These are phyloP conservation scores for Megalops cyprinoides DNA, from an alignment of 2,797 vertebrate genomes.

Conservation along the genomic window DNA sequence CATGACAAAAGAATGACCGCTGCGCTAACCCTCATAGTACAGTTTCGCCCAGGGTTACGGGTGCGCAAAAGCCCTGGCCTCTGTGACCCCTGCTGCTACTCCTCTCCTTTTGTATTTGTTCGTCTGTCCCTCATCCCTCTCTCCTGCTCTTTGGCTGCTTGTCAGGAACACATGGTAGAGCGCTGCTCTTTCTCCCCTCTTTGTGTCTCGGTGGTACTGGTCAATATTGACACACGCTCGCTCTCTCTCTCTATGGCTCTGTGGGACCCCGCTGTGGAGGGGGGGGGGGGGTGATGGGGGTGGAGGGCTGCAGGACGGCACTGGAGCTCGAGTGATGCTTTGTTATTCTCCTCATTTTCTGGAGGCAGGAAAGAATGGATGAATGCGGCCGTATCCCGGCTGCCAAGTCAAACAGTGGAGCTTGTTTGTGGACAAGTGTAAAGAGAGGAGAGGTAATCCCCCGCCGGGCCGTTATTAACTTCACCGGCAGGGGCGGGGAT, in stretches of 20 bases:
- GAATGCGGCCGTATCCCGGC: slow-evolving; percentile 53
- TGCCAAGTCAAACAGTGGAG: slow-evolving; percentile 72
- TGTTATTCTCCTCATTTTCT: slow-evolving; percentile 63
- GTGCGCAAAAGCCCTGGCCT: slow-evolving; percentile 30
- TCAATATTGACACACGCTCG: slow-evolving; percentile 77
- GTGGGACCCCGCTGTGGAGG: not conserved
- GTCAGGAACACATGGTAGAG: slow-evolving; percentile 37
- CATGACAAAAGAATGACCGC: too few species aligned
- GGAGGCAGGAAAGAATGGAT: slow-evolving; percentile 63
- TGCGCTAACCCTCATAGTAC: not conserved
- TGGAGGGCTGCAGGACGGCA: slow-evolving; percentile 54
- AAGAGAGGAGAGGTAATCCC: slow-evolving; percentile 44
- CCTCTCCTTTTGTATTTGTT: slow-evolving; percentile 43
- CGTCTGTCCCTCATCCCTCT: slow-evolving; percentile 16
- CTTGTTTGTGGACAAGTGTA: slow-evolving; percentile 75
- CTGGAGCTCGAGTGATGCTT: slow-evolving; percentile 58
- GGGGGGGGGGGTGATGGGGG: not conserved
- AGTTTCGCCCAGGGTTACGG: slow-evolving; percentile 39
- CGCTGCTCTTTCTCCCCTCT: slow-evolving; percentile 45
- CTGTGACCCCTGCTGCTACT: slow-evolving; percentile 34
- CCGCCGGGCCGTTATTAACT: slow-evolving; percentile 56
- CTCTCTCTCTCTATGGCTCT: slow-evolving; percentile 42
- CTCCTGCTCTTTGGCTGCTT: slow-evolving; percentile 23
- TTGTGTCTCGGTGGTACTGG: slow-evolving; percentile 47
- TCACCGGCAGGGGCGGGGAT: slow-evolving; percentile 39